Percentiles rank a stretch among this genome's conserved stretches.
Conservation (phyloP, 2,113 vertebrate species). For the Oryzias woworae region DNA sequence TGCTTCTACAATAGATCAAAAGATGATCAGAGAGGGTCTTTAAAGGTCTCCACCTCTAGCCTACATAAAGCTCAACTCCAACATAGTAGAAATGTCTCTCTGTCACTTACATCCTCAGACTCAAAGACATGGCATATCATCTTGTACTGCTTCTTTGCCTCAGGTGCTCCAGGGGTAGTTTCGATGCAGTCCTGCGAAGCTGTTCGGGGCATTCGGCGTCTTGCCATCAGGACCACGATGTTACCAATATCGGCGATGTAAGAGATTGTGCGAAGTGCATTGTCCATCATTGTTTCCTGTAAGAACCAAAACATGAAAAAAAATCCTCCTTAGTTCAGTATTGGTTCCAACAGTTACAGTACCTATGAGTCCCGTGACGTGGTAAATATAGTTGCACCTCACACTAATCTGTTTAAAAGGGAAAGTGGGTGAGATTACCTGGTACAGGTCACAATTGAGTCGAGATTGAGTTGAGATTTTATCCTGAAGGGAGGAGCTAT, state of each 20-base stretch:
- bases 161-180: conserved; percentile 89
- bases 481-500: too few species aligned
- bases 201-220: conserved; percentile 91
- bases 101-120: conserved; percentile 92
- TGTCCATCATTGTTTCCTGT: conserved; percentile 99
- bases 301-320: conserved; percentile 3
- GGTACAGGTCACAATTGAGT: too few species aligned
- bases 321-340: not conserved
- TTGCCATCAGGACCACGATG: conserved; percentile 96
- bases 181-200: conserved; percentile 97
- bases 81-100: not conserved
- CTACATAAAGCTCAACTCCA: too few species aligned
- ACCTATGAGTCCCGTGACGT: not conserved
- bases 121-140: conserved; percentile 99
- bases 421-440: too few species aligned
- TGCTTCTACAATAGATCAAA: not conserved
- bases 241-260: conserved; percentile 97
- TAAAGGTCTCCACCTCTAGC: too few species aligned
- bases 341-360: not conserved
- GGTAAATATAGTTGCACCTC: too few species aligned
- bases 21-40: not conserved
- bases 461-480: too few species aligned
- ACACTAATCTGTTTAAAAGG: too few species aligned
- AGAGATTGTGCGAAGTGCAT: conserved; percentile 94
- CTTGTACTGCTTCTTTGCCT: conserved; percentile 97